Evolutionary conservation across 30 jellyfish, hydroid and myxozoan genomes (phyloP).

Genomic region (Aurelia aurita): DNA sequence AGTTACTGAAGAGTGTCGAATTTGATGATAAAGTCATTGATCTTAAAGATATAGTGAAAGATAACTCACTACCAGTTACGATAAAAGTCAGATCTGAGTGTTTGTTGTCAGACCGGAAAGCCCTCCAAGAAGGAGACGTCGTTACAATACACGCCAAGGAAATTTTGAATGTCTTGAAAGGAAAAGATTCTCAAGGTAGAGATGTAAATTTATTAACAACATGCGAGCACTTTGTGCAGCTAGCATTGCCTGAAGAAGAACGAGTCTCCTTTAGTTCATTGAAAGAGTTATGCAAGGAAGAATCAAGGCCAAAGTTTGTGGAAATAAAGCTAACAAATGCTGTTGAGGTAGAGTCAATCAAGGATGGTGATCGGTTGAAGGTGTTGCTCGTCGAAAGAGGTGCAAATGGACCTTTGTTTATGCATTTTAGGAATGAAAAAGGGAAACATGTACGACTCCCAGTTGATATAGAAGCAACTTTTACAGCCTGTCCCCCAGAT

Average conservation of each 20-base stretch:
- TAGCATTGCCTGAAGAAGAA: constrained; percentile 66
- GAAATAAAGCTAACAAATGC: constrained; percentile 56
- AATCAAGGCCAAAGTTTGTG: constrained; percentile 85
- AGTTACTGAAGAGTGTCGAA: constrained; percentile 20
- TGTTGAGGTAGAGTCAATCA: constrained; percentile 26
- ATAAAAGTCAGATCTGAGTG: constrained; percentile 29
- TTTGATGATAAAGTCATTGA: constrained; percentile 14
- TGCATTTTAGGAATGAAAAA: constrained; percentile 83
- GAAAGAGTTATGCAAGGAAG: constrained; percentile 65
- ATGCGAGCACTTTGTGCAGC: constrained; percentile 69
- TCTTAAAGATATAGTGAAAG: constrained; percentile 24
- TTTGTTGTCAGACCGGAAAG: constrained; percentile 29
- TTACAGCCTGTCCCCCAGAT: constrained; percentile 70
- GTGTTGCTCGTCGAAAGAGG: constrained; percentile 82
- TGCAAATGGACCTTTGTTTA: constrained; percentile 77
- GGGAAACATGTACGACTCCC: constrained; percentile 89
- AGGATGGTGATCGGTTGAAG: constrained; percentile 84
- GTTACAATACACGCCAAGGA: constrained; percentile 69
- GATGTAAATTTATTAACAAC: constrained; percentile 48
- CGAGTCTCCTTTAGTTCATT: constrained; percentile 54
- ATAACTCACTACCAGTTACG: constrained; percentile 7
- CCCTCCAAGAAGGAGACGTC: constrained; percentile 67
- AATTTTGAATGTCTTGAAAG: constrained; percentile 66
- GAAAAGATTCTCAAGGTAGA: constrained; percentile 78
- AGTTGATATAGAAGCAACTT: constrained; percentile 66